phyloP scores from a whole-genome alignment of 2,113 vertebrate species.

The Plecturocebus donacophilus region DNA sequence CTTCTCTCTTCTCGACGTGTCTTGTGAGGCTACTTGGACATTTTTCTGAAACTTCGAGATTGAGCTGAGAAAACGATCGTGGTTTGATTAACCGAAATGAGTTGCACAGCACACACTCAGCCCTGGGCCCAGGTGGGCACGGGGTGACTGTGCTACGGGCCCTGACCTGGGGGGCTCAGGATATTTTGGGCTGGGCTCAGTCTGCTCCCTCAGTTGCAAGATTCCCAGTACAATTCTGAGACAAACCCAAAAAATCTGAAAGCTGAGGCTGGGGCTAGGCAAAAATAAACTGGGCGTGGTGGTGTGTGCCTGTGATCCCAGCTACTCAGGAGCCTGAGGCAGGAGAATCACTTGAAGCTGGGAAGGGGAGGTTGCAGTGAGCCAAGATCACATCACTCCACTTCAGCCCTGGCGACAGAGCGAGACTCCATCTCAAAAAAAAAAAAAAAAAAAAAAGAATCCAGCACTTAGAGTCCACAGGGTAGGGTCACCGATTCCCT shows the following conservation, averaged over 20 bases:
- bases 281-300: too few species aligned
- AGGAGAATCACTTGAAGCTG: too few species aligned
- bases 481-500: not conserved
- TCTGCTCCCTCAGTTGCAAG: not conserved
- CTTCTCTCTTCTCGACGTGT: not conserved
- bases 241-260: rapidly evolving
- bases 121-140: not conserved
- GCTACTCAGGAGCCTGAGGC: too few species aligned
- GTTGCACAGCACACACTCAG: too few species aligned
- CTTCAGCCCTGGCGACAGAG: too few species aligned
- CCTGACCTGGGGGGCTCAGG: too few species aligned
- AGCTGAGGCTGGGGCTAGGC: not conserved
- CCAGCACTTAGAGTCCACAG: not conserved
- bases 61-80: not conserved
- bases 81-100: too few species aligned
- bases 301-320: too few species aligned
- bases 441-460: not conserved
- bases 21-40: not conserved
- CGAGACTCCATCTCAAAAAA: too few species aligned
- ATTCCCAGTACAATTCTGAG: not conserved
- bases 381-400: too few species aligned
- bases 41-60: not conserved
- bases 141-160: not conserved
- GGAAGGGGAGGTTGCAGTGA: too few species aligned
- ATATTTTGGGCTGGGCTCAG: not conserved